These are phyloP conservation scores for Arnoldichthys spilopterus DNA, from an alignment of 2,797 vertebrate genomes.

Conservation along the genomic window DNA sequence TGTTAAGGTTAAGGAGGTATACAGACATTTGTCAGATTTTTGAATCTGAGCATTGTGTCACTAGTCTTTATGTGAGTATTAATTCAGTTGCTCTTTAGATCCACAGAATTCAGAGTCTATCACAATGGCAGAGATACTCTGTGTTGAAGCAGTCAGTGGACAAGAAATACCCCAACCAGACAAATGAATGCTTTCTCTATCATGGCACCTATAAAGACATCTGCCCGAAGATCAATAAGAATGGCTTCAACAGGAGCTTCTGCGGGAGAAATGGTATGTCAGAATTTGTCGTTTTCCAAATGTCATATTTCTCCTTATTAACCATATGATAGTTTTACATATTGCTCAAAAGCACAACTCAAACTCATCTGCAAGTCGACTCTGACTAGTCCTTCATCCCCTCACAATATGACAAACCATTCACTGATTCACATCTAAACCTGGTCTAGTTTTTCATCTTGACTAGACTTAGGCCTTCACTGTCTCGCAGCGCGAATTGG, in stretches of 20 bases:
- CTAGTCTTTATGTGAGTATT: neutral
- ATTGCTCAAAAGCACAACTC: no score
- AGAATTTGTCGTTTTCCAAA: no score
- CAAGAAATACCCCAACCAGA: conserved; percentile 62
- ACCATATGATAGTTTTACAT: no score
- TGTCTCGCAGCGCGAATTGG: no score
- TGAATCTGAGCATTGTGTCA: no score
- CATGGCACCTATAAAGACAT: conserved; percentile 66
- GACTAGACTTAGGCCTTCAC: no score
- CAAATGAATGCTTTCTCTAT: conserved; percentile 62
- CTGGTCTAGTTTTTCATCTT: no score
- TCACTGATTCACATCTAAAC: no score
- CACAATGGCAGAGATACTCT: conserved; percentile 65
- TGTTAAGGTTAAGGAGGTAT: conserved; percentile 60
- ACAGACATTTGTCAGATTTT: neutral
- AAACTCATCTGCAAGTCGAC: no score
- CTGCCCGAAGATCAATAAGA: conserved; percentile 63
- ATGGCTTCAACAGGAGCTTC: conserved; percentile 70
- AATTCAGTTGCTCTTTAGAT: conserved; percentile 56
- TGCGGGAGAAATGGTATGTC: conserved; percentile 67
- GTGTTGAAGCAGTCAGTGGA: conserved; percentile 63
- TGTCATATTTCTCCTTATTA: no score
- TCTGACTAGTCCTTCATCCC: no score
- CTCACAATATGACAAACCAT: no score
- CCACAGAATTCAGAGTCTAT: conserved; percentile 64